These are phyloP conservation scores for Ctenopoma kingsleyae DNA, from an alignment of 2,797 vertebrate species.

Conservation along the genomic window DNA sequence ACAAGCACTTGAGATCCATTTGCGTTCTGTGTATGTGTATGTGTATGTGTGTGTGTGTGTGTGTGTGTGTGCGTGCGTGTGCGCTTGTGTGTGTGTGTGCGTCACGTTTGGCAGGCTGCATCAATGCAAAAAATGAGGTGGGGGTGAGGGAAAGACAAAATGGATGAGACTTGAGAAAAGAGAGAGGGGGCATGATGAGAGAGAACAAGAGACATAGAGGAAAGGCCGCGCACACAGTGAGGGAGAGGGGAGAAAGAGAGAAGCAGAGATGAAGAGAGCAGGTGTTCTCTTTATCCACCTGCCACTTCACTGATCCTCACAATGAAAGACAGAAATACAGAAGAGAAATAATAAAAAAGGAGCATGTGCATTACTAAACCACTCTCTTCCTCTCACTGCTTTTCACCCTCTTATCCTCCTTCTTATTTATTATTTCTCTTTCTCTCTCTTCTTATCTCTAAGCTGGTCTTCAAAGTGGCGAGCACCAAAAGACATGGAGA, in stretches of 20 bases:
- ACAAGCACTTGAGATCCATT: constrained; percentile 70
- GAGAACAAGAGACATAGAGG: constrained; percentile 50
- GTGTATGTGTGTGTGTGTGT: constrained; percentile 48
- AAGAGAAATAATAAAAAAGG: constrained; percentile 65
- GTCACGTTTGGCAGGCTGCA: constrained; percentile 69
- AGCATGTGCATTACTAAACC: constrained; percentile 70
- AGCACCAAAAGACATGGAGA: constrained; percentile 32
- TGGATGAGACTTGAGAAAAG: constrained; percentile 56
- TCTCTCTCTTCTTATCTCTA: constrained; percentile 16
- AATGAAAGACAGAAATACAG: constrained; percentile 69
- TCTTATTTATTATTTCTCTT: constrained; percentile 50
- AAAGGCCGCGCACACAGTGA: constrained; percentile 40
- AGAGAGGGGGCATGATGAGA: constrained; percentile 33
- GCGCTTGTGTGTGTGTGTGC: constrained; percentile 43
- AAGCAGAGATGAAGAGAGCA: constrained; percentile 75
- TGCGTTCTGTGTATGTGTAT: constrained; percentile 57
- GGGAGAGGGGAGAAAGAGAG: constrained; percentile 26
- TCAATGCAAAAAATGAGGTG: constrained; percentile 61
- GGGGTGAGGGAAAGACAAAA: constrained; percentile 58
- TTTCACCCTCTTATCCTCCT: constrained; percentile 53
- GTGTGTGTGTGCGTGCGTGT: constrained; percentile 43
- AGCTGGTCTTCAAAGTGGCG: constrained; percentile 57
- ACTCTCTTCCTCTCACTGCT: constrained; percentile 56
- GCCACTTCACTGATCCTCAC: constrained; percentile 79
- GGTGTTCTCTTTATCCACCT: constrained; percentile 82